Conservation (phyloP, 2,888 invertebrate genomes). For the Linyphia triangularis region DNA sequence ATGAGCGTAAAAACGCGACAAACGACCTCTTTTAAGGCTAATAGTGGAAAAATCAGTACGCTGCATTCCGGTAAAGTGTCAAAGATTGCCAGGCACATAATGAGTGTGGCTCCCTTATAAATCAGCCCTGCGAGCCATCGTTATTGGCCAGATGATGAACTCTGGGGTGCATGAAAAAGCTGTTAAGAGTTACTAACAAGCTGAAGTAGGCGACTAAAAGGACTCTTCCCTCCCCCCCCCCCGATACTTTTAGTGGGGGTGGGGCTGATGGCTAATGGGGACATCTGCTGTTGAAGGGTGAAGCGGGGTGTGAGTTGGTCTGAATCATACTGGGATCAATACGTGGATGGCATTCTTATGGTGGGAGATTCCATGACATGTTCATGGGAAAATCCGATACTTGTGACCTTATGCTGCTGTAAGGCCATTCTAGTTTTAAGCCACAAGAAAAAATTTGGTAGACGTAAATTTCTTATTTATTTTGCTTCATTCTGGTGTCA, state of each 20-base stretch:
- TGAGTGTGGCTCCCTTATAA: constrained; percentile 31
- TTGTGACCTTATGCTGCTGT: too few species aligned
- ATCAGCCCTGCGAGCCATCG: constrained; percentile 29
- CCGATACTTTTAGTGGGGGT: constrained; percentile 1
- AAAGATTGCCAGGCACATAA: constrained; percentile 57
- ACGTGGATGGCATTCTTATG: constrained; percentile 8
- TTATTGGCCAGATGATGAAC: constrained; percentile 64
- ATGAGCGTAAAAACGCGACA: constrained; percentile 30
- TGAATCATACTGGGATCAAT: constrained; percentile 63
- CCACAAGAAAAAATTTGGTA: too few species aligned
- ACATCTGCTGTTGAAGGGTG: constrained; percentile 60
- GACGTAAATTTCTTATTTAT: too few species aligned
- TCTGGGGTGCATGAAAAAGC: constrained; percentile 67
- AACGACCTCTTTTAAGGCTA: constrained; percentile 38
- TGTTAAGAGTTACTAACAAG: constrained; percentile 70
- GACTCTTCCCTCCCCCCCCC: background rate
- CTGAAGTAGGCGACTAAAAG: constrained; percentile 45
- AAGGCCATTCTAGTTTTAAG: too few species aligned
- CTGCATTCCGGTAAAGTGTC: constrained; percentile 35
- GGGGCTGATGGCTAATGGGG: constrained; percentile 48
- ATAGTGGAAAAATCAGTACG: constrained; percentile 45
- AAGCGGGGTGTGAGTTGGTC: background rate
- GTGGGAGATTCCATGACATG: background rate
- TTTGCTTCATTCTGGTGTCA: too few species aligned
- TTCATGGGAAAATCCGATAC: too few species aligned